These are phyloP conservation scores for Drosophila paulistorum DNA, from an alignment of 1,140 invertebrate species.

Conservation along the genomic window DNA sequence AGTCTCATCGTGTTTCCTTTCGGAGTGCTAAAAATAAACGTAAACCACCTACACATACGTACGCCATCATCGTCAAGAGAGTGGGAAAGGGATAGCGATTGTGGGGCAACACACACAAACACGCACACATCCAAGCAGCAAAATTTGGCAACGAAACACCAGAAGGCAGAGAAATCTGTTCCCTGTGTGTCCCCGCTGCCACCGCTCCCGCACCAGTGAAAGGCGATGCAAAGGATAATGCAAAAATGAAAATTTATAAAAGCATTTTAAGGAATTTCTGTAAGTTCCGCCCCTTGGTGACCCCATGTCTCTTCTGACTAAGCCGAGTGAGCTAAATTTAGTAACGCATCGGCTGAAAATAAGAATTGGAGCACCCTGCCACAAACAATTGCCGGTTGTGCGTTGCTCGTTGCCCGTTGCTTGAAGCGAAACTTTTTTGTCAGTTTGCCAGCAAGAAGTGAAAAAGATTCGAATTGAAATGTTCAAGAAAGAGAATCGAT, in stretches of 20 bases:
- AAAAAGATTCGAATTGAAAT: not conserved
- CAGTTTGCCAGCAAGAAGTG: slow-evolving; percentile 11
- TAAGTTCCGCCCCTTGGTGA: not conserved
- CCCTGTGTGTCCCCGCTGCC: not conserved
- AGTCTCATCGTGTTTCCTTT: slow-evolving; percentile 15
- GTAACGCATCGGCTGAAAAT: slow-evolving; percentile 17
- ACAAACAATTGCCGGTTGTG: slow-evolving; percentile 6
- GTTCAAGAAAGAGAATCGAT: not conserved
- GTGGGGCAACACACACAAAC: not conserved
- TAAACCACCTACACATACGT: slow-evolving; percentile 19
- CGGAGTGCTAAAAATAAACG: slow-evolving; percentile 17
- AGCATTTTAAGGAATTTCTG: slow-evolving; percentile 13
- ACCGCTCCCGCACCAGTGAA: not conserved
- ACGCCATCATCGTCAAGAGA: not conserved
- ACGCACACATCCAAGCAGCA: not conserved
- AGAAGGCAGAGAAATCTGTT: not conserved
- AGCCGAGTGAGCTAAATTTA: slow-evolving; percentile 19
- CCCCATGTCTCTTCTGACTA: not conserved
- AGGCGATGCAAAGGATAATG: slow-evolving; percentile 13
- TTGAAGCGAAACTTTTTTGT: slow-evolving; percentile 11
- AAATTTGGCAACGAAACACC: slow-evolving; percentile 14
- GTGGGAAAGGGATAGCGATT: not conserved
- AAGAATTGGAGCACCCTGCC: slow-evolving; percentile 19
- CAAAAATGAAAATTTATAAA: slow-evolving; percentile 16
- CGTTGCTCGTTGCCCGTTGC: not conserved